These are phyloP conservation scores for Ormyrus thymus DNA, from an alignment of 2,888 invertebrate species.

Conservation along the genomic window DNA sequence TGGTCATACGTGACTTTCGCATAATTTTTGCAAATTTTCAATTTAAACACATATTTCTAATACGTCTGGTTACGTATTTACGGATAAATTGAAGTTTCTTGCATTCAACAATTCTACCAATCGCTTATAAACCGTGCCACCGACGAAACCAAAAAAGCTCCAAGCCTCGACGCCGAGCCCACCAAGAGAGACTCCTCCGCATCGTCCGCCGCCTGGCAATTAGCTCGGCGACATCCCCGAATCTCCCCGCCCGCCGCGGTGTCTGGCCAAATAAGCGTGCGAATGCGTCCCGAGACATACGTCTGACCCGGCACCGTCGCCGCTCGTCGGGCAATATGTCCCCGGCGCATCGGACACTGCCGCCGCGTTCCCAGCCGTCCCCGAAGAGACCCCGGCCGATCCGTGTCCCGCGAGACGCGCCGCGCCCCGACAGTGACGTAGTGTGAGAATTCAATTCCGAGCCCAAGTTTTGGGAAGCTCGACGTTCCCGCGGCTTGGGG, in stretches of 20 bases:
- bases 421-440: slow-evolving; percentile 64
- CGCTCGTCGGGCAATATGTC: slow-evolving; percentile 52
- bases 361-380: slow-evolving; percentile 70
- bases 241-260: neutral
- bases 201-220: neutral
- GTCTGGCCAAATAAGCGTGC: slow-evolving; percentile 41
- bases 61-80: too few relatives aligned
- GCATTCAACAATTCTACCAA: too few relatives aligned
- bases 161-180: neutral
- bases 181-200: neutral
- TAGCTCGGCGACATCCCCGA: too few relatives aligned
- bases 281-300: slow-evolving; percentile 15
- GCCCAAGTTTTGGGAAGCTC: slow-evolving; percentile 15
- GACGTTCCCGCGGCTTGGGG: too few relatives aligned
- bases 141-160: neutral
- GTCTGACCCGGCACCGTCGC: too few relatives aligned
- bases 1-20: too few relatives aligned
- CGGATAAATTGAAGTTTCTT: too few relatives aligned
- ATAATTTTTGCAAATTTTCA: too few relatives aligned
- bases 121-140: too few relatives aligned
- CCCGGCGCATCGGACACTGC: slow-evolving; percentile 65
- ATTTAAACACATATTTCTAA: too few relatives aligned
- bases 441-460: slow-evolving; percentile 69
- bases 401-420: slow-evolving; percentile 65
- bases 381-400: slow-evolving; percentile 64